These are phyloP conservation scores for Himantopus leucocephalus DNA, from an alignment of 2,113 vertebrate genomes.

Conservation along the genomic window DNA sequence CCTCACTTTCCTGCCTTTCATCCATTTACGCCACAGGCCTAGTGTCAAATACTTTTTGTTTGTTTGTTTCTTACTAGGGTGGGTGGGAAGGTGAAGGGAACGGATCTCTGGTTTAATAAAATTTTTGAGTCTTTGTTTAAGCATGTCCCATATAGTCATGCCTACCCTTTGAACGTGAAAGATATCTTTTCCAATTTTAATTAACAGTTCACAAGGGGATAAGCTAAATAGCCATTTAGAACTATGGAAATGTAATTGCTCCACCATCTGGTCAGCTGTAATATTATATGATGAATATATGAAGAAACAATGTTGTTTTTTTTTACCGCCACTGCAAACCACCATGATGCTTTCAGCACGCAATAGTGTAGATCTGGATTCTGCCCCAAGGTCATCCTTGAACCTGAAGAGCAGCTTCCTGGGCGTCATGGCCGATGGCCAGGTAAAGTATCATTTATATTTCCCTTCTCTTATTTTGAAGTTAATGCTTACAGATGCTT, in stretches of 20 bases:
- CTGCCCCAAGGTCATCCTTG: neutral
- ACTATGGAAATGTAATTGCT: slow-evolving; percentile 80
- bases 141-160: neutral
- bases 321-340: neutral
- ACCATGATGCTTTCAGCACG: neutral
- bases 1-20: neutral
- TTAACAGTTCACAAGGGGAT: slow-evolving; percentile 59
- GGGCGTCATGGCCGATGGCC: neutral
- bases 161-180: slow-evolving; percentile 34
- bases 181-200: slow-evolving; percentile 54
- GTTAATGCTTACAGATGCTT: neutral
- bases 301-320: slow-evolving; percentile 33
- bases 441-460: neutral
- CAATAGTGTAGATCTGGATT: neutral
- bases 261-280: slow-evolving; percentile 82
- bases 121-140: neutral
- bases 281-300: slow-evolving; percentile 71
- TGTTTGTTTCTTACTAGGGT: neutral
- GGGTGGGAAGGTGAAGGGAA: neutral
- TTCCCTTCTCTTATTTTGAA: neutral
- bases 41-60: neutral
- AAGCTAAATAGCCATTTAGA: slow-evolving; percentile 72
- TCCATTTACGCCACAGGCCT: neutral
- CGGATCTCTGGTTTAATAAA: neutral
- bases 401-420: neutral